Percentiles rank a stretch among this genome's conserved stretches.
These are phyloP conservation scores for Thymelicus acteon DNA, from an alignment of 2,888 invertebrate genomes.

Conservation along the genomic window DNA sequence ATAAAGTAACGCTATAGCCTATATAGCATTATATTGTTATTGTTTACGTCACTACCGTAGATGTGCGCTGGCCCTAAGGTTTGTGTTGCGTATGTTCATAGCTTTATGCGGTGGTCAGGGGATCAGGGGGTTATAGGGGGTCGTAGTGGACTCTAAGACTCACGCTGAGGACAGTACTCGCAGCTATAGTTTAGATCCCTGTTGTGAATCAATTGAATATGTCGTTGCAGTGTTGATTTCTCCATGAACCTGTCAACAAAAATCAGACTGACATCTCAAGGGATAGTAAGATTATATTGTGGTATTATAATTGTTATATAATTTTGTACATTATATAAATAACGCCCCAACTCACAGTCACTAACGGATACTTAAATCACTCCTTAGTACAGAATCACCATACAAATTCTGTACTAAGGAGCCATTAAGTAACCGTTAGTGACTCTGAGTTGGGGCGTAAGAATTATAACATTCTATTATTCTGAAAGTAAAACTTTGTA, in stretches of 20 bases:
- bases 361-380: too few relatives aligned
- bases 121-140: neutral
- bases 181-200: slow-evolving; percentile 56
- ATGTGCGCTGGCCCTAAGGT: neutral
- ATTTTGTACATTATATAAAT: too few relatives aligned
- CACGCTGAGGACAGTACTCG: slow-evolving; percentile 73
- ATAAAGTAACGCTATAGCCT: neutral
- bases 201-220: slow-evolving; percentile 56
- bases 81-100: slow-evolving; percentile 68
- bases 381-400: too few relatives aligned
- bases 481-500: too few relatives aligned
- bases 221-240: slow-evolving; percentile 53
- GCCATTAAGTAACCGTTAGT: too few relatives aligned
- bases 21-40: too few relatives aligned
- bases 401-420: too few relatives aligned
- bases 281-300: neutral
- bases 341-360: too few relatives aligned
- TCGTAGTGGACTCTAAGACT: slow-evolving; percentile 51
- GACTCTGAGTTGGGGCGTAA: too few relatives aligned
- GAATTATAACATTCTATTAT: too few relatives aligned
- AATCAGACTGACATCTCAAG: slow-evolving; percentile 25
- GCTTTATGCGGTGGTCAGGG: slow-evolving; percentile 50
- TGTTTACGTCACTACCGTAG: neutral
- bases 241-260: slow-evolving; percentile 64
- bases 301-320: neutral